Evolutionary conservation across 2,797 vertebrate species (phyloP), one percentile per base, ranked within the genome.

Genomic region (Brachyrhaphis roseni): DNA sequence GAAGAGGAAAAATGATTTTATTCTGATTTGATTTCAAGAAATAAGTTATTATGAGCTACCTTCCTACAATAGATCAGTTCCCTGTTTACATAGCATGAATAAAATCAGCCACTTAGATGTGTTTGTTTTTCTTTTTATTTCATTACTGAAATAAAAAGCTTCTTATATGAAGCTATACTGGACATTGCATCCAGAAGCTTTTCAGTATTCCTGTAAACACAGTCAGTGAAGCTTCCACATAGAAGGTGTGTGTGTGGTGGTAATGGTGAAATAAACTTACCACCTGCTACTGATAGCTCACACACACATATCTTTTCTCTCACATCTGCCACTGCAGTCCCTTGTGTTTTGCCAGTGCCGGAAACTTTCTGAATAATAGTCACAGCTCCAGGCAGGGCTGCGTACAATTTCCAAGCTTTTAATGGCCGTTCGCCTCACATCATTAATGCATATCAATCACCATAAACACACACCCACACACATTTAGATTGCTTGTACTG

Each of bases 251-350:
- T 26, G 18, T 23, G 8, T 8, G 57, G 49, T 51, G 49, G 20
- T 23, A 51, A 51, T 53, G 92, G 93, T 90, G 89, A 93, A 94
- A 94, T 92, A 95, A 95, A 95, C 88, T 94, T 94, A 92, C 94
- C 94, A 96, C 94, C 93, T 96, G 95, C 95, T 95, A 95, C 93
- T 94, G 93, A 90, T 87, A 90, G 87, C 87, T 82, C 64, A 66
- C 78, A 76, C 74, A 75, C 80, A 79, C 72, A 64, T 80, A 72
- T 85, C 68, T 75, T 75, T 70, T 57, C 82, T 55, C 88, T 86
- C 87, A 89, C 92, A 93, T 92, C 92, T 93, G 92, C 90, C 90
- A 90, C 92, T 89, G 88, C 85, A 83, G 88, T 90, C 93, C 84
- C 92, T 82, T 85, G 88, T 92, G 92, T 93, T 91, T 92, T 88